phyloP scores from a whole-genome alignment of 2,113 vertebrate species.

The Cisticola juncidis region DNA sequence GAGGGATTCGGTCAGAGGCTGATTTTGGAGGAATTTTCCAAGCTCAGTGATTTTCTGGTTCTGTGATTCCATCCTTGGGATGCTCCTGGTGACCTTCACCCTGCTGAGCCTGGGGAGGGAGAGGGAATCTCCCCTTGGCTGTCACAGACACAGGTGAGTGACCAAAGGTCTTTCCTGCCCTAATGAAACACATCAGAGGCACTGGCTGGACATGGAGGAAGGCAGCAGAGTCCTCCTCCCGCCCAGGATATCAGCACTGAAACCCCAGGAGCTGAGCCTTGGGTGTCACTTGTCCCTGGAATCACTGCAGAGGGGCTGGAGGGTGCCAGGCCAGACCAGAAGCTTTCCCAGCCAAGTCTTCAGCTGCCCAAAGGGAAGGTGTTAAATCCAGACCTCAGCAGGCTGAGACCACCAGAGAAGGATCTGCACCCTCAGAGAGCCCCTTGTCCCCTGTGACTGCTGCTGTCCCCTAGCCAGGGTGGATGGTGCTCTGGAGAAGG shows the following conservation, averaged over 20 bases:
- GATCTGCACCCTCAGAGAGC: background rate
- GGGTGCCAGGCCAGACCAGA: background rate
- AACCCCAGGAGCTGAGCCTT: rapidly evolving
- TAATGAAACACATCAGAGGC: background rate
- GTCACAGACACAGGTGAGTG: rapidly evolving
- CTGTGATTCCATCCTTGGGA: background rate
- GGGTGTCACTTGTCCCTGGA: background rate
- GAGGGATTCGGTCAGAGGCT: rapidly evolving
- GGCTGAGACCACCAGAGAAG: background rate
- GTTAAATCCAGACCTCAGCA: background rate
- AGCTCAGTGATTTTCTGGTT: background rate
- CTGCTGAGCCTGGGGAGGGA: rapidly evolving
- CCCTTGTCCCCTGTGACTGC: background rate
- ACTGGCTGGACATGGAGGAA: rapidly evolving
- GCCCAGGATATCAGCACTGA: background rate
- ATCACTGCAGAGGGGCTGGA: rapidly evolving
- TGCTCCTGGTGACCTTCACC: background rate
- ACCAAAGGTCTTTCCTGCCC: background rate
- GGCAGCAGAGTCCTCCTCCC: background rate
- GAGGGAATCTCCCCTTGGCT: background rate
- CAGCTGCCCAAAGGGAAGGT: background rate
- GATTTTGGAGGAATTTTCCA: background rate
- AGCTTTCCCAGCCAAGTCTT: background rate
- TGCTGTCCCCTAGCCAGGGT: background rate
- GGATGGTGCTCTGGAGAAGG: background rate